Evolutionary conservation across 64 coral and sea anemone species (phyloP), one percentile per base, ranked within the genome.

Genomic region (Dendronephthya gigantea): DNA sequence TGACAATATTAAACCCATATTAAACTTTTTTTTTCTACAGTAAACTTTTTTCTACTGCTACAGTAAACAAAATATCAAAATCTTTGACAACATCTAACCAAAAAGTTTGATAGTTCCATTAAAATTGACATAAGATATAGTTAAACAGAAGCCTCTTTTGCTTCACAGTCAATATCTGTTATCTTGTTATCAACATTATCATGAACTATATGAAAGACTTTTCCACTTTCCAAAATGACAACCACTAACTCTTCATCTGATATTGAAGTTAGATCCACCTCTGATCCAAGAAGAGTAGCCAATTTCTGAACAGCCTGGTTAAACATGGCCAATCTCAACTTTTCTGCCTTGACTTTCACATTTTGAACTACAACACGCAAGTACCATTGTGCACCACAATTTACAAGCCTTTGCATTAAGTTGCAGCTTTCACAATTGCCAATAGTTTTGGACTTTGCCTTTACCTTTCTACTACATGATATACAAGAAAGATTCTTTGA

Each of bases 351-450:
- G 35, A 31, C 35, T 76, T 31, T 37, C 69, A 37, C 69, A 37
- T 31, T 76, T 28, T 76, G 29, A 76, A 76, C 35, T 37, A 28
- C 29, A 31, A 76, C 69, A 76, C 31, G 69, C 69, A 76, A 34
- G 35, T 76, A 76, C 69, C 69, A 76, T 28, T 76, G 69, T 28
- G 69, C 29, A 76, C 69, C 29, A 76, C 69, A 76, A 34, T 7
- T 34, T 16, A 4, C 35, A 31, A 76, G 69, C 12, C 16, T 31
- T 76, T 76, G 69, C 69, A 76, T 76, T 37, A 76, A 34, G 6
- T 76, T 76, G 69, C 69, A 76, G 69, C 69, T 76, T 76, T 76
- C 69, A 76, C 69, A 76, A 76, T 76, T 76, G 4, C 69, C 69
- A 76, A 76, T 31, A 22, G 4, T 76, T 16, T 3, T 37, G 12